phyloP scores from a whole-genome alignment of 1,140 invertebrate species.

The Cryptotermes secundus region DNA sequence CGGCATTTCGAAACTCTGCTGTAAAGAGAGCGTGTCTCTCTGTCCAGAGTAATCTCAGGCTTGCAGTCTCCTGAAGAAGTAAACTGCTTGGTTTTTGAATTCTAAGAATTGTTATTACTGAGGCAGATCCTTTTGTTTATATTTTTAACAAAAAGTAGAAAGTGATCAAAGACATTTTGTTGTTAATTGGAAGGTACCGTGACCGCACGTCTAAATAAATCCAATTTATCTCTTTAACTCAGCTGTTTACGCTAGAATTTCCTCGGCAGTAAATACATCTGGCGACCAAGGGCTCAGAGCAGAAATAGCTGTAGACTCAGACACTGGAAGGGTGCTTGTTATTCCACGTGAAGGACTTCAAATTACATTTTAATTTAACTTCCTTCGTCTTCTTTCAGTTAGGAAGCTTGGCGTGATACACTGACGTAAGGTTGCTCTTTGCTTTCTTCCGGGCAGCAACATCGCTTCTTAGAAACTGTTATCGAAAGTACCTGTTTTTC shows the following conservation, averaged over 20 bases:
- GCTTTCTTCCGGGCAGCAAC: no score
- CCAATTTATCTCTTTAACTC: neutral
- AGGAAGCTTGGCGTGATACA: no score
- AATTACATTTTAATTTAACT: no score
- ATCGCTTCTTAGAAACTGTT: no score
- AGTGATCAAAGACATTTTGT: neutral
- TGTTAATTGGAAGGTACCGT: neutral
- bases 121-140: neutral
- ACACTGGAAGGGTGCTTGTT: neutral
- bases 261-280: neutral
- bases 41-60: no score
- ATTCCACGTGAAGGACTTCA: no score
- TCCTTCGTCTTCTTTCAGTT: no score
- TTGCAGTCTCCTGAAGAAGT: no score
- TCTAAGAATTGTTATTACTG: no score
- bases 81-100: no score
- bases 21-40: neutral
- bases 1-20: neutral
- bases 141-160: neutral
- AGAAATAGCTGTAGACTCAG: neutral
- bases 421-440: no score
- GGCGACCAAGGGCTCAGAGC: neutral
- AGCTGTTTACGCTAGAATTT: neutral
- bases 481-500: no score
- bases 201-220: neutral